Base-by-base conservation (phyloP, 2,113 vertebrate species). In the Parus major region DNA sequence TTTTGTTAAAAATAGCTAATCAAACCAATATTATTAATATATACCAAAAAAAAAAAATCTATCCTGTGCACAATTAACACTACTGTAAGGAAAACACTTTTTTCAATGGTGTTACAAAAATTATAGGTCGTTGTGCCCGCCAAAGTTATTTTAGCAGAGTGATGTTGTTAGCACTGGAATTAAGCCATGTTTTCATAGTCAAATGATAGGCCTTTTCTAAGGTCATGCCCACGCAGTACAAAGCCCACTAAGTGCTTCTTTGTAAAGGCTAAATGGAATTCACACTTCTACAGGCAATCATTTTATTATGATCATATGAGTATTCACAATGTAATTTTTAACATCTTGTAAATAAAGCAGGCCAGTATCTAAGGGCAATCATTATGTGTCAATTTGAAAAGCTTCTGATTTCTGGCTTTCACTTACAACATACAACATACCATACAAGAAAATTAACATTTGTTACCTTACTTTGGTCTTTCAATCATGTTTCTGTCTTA, bases 151-250 rank as follows among this genome's bases (percentile, higher is more conserved):
- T 94, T 84, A 96, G 49, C 86, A 93, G 92, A 91, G 56, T 10
- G 25, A 11, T 88, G 76, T 56, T 95, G 85, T 94, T 97, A 95
- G 46, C 82, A 61, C 79, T 96, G 92, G 96, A 95, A 71, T 80
- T 93, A 90, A 95, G 93, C 96, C 95, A 96, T 92, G 79, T 96
- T 97, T 96, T 96, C 90, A 42, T 78, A 96, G 95, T 78, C 88
- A 96, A 96, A 96, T 86, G 88, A 95, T 93, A 96, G 92, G 71
- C 49, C 90, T 94, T 94, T 90, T 81, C 85, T 88, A 78, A 93
- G 90, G 90, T 93, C 29, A 0, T 96, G 88, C 93, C 85, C 88
- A 96, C 52, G 5, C 85, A 92, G 82, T 81, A 90, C 90, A 96
- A 96, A 94, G 85, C 90, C 85, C 85, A 90, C 80, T 92, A 95